Base-by-base conservation (phyloP, 1,140 invertebrate genomes). In the Temnothorax nylanderi region DNA sequence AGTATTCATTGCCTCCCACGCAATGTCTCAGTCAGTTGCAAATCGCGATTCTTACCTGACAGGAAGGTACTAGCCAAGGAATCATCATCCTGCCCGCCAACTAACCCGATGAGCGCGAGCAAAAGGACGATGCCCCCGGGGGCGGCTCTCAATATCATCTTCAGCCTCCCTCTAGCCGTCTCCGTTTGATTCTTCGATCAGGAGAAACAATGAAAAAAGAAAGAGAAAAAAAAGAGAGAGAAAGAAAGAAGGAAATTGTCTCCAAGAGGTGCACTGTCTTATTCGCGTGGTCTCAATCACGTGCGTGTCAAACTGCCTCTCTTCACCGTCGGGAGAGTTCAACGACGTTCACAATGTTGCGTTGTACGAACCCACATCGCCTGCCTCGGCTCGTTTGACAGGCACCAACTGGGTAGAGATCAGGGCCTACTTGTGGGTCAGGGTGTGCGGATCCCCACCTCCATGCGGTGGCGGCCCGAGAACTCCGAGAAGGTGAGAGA, bases 21-120 rank as follows among this genome's bases (percentile, higher is more conserved):
- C 56, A 56, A 58, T 8, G 11, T 65, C 10, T 44, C 13, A 5
- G 4, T 32, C 8, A 44, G 18, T 44, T 32, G 34, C 34, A 2
- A 16, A 47, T 44, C 41, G 5, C 1, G 16, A 69, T 81, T 72
- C 37, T 90, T 95, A 98, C 97, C 97, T 95, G 97, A 97, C 21
- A 98, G 95, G 92, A 98, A 97, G 91, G 97, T 97, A 88, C 97
- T 97, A 85, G 97, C 97, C 90, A 98, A 95, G 13, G 97, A 98
- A 81, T 98, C 97, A 67, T 95, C 95, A 94, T 98, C 97, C 95
- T 97, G 97, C 86, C 94, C 95, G 76, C 87, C 82, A 64, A 93
- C 92, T 64, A 77, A 85, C 56, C 77, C 87, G 49, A 58, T 87
- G 76, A 91, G 74, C 76, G 89, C 62, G 54, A 93, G 72, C 44